Conservation (phyloP, 2,888 invertebrate genomes). For the Prosapia bicincta region DNA sequence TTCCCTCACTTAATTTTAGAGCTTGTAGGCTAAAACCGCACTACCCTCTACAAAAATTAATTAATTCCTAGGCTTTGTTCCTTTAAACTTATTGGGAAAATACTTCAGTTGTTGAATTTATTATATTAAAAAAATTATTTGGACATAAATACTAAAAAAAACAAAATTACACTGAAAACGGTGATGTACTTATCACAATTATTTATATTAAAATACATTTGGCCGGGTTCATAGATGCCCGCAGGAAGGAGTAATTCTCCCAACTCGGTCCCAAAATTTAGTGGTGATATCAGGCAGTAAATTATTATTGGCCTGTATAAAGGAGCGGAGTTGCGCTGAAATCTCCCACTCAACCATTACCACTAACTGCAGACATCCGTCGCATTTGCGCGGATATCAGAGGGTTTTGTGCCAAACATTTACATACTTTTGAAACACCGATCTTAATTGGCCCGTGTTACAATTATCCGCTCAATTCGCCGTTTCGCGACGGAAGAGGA, state of each 20-base stretch:
- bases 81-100: too few species aligned
- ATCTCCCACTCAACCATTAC: neutral
- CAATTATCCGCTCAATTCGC: neutral
- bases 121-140: too few species aligned
- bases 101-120: too few species aligned
- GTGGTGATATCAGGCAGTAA: neutral
- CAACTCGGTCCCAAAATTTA: neutral
- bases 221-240: neutral
- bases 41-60: too few species aligned
- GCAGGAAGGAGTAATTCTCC: neutral
- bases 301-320: neutral
- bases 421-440: constrained; percentile 2
- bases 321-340: neutral
- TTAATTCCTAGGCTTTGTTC: too few species aligned
- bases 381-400: neutral
- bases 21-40: too few species aligned
- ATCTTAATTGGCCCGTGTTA: neutral
- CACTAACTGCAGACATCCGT: neutral
- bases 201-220: too few species aligned
- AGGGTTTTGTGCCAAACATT: neutral
- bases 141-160: too few species aligned
- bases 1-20: too few species aligned
- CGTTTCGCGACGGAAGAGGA: neutral
- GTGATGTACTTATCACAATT: too few species aligned
- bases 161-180: too few species aligned